Percentiles rank a stretch among this genome's conserved stretches.
Evolutionary conservation across 2,113 vertebrate species (phyloP).

Genomic region (Hucho hucho): DNA sequence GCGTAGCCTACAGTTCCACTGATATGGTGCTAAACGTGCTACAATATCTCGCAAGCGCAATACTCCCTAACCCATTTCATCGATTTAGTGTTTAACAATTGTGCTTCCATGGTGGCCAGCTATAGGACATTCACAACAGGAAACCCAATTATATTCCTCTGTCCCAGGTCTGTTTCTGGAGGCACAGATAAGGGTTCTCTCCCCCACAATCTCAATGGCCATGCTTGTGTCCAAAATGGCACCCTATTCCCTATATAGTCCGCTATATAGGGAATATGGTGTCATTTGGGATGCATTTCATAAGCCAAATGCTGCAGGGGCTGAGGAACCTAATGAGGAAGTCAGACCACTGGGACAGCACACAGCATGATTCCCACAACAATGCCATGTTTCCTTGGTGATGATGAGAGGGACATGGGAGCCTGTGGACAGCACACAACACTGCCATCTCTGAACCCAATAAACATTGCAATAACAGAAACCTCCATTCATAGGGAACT

Average conservation of each 20-base stretch:
- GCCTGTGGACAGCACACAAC: too few relatives aligned
- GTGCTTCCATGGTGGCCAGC: not conserved
- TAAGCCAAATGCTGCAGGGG: slow-evolving; percentile 15
- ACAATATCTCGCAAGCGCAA: not conserved
- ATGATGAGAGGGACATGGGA: not conserved
- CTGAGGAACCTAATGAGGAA: slow-evolving; percentile 10
- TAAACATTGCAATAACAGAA: not conserved
- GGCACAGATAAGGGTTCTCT: slow-evolving; percentile 17
- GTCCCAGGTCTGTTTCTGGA: not conserved
- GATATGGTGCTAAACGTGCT: not conserved
- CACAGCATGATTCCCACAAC: slow-evolving; percentile 2
- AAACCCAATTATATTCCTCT: not conserved
- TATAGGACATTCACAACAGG: not conserved
- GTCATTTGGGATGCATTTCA: too few relatives aligned
- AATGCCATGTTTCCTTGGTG: not conserved
- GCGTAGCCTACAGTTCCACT: not conserved
- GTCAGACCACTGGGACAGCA: not conserved
- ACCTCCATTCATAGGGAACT: not conserved
- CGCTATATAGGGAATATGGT: too few relatives aligned
- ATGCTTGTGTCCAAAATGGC: too few relatives aligned
- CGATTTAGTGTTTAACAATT: not conserved
- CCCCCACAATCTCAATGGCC: not conserved
- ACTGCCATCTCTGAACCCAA: not conserved
- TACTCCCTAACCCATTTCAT: too few relatives aligned
- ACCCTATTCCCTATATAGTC: too few relatives aligned